These are phyloP conservation scores for Troilus luridus DNA, from an alignment of 2,888 invertebrate genomes.

Conservation along the genomic window DNA sequence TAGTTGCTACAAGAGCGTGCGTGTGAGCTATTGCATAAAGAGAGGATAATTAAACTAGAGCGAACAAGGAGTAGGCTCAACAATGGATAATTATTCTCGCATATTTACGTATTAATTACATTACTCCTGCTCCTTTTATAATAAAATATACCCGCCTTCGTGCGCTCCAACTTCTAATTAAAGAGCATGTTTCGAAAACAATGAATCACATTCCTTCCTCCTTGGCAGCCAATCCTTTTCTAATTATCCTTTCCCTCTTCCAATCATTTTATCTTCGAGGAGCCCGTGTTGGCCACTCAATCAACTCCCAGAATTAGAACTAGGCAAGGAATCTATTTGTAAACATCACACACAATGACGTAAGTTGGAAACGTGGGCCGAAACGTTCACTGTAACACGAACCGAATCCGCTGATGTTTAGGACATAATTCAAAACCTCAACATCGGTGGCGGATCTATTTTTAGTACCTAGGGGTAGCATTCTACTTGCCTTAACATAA, in stretches of 20 bases:
- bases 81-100: slow-evolving; percentile 35
- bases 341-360: slow-evolving; percentile 50
- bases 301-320: slow-evolving; percentile 35
- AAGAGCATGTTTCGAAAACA: slow-evolving; percentile 30
- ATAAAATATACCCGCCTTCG: neutral
- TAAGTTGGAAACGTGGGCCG: slow-evolving; percentile 1
- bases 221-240: slow-evolving; percentile 30
- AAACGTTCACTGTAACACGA: slow-evolving; percentile 16
- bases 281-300: slow-evolving; percentile 26
- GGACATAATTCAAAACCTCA: slow-evolving; percentile 1
- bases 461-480: neutral
- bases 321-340: slow-evolving; percentile 49
- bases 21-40: slow-evolving; percentile 49
- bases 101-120: slow-evolving; percentile 20
- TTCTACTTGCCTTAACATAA: neutral
- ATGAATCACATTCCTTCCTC: neutral
- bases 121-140: slow-evolving; percentile 1
- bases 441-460: neutral
- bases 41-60: slow-evolving; percentile 20
- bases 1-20: slow-evolving; percentile 33
- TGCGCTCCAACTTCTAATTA: neutral
- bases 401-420: neutral
- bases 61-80: neutral
- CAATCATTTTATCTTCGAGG: slow-evolving; percentile 44
- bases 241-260: slow-evolving; percentile 34